A percentile compares a stretch with the other conserved stretches of the same genome.
phyloP scores from a whole-genome alignment of 2,888 invertebrate genomes.

The Eupelmus urozonus region DNA sequence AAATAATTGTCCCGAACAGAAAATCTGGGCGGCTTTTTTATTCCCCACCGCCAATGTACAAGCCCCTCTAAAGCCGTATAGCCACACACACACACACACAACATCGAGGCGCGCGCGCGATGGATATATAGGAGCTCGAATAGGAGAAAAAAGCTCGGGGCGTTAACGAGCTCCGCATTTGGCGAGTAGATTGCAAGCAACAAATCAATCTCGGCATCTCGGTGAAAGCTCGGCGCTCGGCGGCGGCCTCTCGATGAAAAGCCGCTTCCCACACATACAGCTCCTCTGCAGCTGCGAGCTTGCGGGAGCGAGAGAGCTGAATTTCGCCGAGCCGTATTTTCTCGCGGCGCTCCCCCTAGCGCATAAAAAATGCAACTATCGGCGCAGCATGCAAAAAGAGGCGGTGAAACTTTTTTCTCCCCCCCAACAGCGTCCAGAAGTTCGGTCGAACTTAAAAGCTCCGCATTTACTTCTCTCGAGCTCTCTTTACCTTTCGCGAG shows the following conservation, averaged over 20 bases:
- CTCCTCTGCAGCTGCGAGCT: background rate
- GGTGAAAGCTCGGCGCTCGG: slow-evolving; percentile 3
- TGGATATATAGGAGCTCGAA: background rate
- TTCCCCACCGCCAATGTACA: too few species aligned
- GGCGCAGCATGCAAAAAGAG: background rate
- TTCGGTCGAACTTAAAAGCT: slow-evolving; percentile 46
- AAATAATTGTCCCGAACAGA: slow-evolving; percentile 16
- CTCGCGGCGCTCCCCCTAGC: background rate
- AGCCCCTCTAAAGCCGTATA: too few species aligned
- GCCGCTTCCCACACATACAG: background rate
- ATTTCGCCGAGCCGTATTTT: background rate
- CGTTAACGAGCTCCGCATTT: slow-evolving; percentile 36
- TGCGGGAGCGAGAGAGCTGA: too few species aligned
- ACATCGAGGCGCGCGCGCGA: too few species aligned
- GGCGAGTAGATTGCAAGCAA: slow-evolving; percentile 29
- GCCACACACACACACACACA: too few species aligned
- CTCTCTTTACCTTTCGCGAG: slow-evolving; percentile 17
- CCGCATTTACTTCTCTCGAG: slow-evolving; percentile 34
- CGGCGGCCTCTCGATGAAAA: slow-evolving; percentile 4
- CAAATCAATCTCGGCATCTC: slow-evolving; percentile 35
- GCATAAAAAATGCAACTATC: slow-evolving; percentile 33
- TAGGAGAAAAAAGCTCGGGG: background rate
- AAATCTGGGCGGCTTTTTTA: background rate
- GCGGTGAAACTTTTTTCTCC: background rate
- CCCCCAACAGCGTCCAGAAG: background rate